These are phyloP conservation scores for Platerodrilus igneus DNA, from an alignment of 2,888 invertebrate species.

Conservation along the genomic window DNA sequence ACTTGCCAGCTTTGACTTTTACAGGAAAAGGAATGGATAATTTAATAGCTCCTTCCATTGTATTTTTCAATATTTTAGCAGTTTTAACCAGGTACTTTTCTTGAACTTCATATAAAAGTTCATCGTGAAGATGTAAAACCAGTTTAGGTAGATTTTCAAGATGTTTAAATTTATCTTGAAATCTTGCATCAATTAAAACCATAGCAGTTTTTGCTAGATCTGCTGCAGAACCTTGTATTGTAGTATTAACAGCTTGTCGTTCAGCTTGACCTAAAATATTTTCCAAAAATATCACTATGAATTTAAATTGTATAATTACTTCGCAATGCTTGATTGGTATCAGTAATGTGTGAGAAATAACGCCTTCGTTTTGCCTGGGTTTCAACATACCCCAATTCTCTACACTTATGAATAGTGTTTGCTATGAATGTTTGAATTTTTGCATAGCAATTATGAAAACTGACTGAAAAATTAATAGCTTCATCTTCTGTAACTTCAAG, in stretches of 20 bases:
- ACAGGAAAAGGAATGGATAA: constrained; percentile 81
- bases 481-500: constrained; percentile 74
- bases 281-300: too few species aligned
- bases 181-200: constrained; percentile 64
- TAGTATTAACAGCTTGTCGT: constrained; percentile 94
- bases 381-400: constrained; percentile 70
- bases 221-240: constrained; percentile 94
- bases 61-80: constrained; percentile 60
- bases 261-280: constrained; percentile 76
- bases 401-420: constrained; percentile 56
- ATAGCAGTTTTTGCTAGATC: constrained; percentile 92
- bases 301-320: constrained; percentile 47
- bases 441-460: constrained; percentile 75
- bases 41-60: constrained; percentile 74
- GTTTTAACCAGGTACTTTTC: constrained; percentile 54
- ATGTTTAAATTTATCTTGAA: constrained; percentile 48
- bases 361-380: constrained; percentile 77
- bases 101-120: constrained; percentile 87
- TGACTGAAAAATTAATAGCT: constrained; percentile 72
- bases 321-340: constrained; percentile 54
- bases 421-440: constrained; percentile 62
- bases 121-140: constrained; percentile 92
- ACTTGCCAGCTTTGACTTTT: constrained; percentile 74
- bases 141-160: constrained; percentile 55
- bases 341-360: constrained; percentile 70